Evolutionary conservation across 2,113 vertebrate species (phyloP).

Genomic region (Myotis yumanensis): DNA sequence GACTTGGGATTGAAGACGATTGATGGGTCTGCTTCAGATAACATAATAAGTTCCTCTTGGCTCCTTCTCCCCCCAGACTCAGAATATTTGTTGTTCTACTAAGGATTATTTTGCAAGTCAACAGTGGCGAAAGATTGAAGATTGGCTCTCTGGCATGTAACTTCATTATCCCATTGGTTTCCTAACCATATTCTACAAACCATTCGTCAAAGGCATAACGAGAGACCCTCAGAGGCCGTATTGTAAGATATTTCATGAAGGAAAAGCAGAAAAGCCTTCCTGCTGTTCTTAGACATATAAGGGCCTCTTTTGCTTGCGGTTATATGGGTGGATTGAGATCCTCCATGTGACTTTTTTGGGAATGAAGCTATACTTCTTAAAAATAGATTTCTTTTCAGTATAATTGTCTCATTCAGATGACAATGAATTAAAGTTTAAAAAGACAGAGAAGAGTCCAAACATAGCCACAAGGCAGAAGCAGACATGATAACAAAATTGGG

Average conservation of each 20-base stretch:
- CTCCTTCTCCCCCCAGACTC: neutral
- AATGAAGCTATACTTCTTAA: constrained; percentile 1
- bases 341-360: neutral
- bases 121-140: neutral
- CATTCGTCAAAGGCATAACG: neutral
- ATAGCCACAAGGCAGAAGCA: neutral
- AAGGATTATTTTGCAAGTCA: neutral
- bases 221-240: neutral
- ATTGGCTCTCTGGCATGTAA: neutral
- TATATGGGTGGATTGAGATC: neutral
- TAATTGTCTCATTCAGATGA: neutral
- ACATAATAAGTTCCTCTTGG: neutral
- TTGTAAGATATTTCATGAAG: neutral
- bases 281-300: neutral
- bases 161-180: neutral
- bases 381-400: neutral
- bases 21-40: neutral
- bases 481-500: neutral
- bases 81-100: neutral
- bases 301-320: neutral
- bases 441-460: neutral
- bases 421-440: neutral
- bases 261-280: neutral
- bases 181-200: neutral
- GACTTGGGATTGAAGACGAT: neutral